A percentile compares a stretch with the other conserved stretches of the same genome.
phyloP scores from a whole-genome alignment of 2,797 vertebrate genomes.

The Hemitrygon akajei region DNA sequence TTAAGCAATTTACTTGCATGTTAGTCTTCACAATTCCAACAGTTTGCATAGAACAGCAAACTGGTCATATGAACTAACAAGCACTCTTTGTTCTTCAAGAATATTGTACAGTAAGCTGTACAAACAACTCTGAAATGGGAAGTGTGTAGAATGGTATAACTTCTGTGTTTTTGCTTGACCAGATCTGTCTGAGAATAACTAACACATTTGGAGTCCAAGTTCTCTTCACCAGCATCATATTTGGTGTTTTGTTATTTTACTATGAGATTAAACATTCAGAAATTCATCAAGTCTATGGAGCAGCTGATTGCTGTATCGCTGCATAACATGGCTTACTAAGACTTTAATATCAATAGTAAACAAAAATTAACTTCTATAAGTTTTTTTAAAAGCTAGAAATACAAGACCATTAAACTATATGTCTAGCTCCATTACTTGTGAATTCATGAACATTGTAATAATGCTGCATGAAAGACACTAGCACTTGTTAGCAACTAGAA shows the following conservation, averaged over 20 bases:
- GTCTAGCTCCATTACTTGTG: background rate
- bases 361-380: background rate
- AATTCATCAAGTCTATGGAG: background rate
- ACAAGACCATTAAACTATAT: background rate
- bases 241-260: background rate
- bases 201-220: background rate
- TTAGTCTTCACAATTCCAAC: background rate
- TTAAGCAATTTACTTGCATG: background rate
- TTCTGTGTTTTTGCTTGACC: too few species aligned
- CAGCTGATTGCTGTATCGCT: too few species aligned
- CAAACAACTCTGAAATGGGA: background rate
- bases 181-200: background rate
- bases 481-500: background rate
- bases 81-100: background rate
- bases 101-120: background rate
- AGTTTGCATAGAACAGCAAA: background rate
- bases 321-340: background rate
- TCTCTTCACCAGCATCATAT: background rate
- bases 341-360: background rate
- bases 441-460: background rate
- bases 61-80: background rate
- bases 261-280: constrained; percentile 1
- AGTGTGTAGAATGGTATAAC: background rate
- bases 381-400: background rate
- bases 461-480: background rate